These are phyloP conservation scores for Platichthys stellatus DNA, from an alignment of 2,113 vertebrate species.

Conservation along the genomic window DNA sequence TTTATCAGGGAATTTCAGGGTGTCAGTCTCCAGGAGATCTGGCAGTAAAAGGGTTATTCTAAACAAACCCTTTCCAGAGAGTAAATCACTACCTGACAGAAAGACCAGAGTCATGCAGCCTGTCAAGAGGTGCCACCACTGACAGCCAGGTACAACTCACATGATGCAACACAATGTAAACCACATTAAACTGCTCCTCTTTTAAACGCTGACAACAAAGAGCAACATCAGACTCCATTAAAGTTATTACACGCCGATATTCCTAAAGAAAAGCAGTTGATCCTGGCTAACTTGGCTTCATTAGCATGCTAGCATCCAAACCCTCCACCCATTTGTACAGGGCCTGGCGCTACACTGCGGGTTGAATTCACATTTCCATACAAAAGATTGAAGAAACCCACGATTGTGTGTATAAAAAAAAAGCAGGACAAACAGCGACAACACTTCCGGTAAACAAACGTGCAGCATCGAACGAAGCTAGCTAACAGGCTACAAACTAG, in stretches of 20 bases:
- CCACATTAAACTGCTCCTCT: not conserved
- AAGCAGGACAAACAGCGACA: not conserved
- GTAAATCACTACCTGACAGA: not conserved
- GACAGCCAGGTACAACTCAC: constrained; percentile 37
- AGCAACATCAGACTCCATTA: not conserved
- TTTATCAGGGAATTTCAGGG: not conserved
- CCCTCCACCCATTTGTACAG: not conserved
- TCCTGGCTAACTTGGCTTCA: constrained; percentile 24
- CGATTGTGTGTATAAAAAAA: not conserved
- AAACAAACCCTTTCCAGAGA: not conserved
- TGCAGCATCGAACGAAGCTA: not conserved
- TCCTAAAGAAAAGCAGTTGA: not conserved
- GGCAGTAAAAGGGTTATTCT: not conserved
- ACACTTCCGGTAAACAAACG: not conserved
- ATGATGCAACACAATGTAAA: constrained; percentile 64
- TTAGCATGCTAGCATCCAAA: constrained; percentile 50
- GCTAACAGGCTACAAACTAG: not conserved
- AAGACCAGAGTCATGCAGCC: constrained; percentile 8
- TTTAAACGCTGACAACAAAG: not conserved
- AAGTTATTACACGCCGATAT: not conserved
- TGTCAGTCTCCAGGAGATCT: not conserved
- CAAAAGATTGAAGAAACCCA: not conserved
- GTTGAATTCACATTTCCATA: rapidly evolving
- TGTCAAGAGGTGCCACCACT: constrained; percentile 27
- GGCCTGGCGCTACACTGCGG: constrained; percentile 10